Evolutionary conservation across 2,888 invertebrate species (phyloP).

Genomic region (Scaptomyza parva): DNA sequence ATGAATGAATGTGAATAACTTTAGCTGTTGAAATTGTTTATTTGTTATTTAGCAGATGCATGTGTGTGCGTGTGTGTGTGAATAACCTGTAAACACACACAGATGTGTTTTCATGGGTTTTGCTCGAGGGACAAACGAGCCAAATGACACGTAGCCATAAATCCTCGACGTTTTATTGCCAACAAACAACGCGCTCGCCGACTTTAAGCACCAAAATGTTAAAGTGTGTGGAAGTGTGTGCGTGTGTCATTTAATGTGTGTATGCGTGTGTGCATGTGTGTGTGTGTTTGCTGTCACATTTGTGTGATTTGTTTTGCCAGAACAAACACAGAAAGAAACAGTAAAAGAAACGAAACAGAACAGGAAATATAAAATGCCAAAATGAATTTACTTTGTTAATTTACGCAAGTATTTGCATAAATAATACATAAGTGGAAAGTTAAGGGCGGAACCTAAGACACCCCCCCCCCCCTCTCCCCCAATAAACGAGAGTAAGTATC

Average conservation of each 20-base stretch:
- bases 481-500: conserved; percentile 12
- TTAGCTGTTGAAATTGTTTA: conserved; percentile 55
- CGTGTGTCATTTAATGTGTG: conserved; percentile 12
- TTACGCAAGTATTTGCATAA: conserved; percentile 74
- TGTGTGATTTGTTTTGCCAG: conserved; percentile 73
- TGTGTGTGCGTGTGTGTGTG: conserved; percentile 2
- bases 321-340: conserved; percentile 63
- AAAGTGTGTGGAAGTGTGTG: conserved; percentile 8
- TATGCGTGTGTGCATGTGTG: conserved; percentile 28
- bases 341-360: conserved; percentile 2
- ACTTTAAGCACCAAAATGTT: conserved; percentile 48
- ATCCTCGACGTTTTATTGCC: conserved; percentile 71
- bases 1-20: conserved; percentile 36
- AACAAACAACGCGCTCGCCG: too few relatives aligned
- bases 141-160: conserved; percentile 75
- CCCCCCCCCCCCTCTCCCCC: not conserved
- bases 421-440: conserved; percentile 51
- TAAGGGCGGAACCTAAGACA: conserved; percentile 2
- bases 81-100: conserved; percentile 16
- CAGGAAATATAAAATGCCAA: conserved; percentile 64
- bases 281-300: conserved; percentile 51
- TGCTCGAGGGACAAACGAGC: conserved; percentile 62
- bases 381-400: conserved; percentile 74
- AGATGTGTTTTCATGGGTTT: conserved; percentile 29
- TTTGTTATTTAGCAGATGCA: conserved; percentile 46